Base-by-base conservation (phyloP, 2,888 invertebrate genomes). In the Polydrusus tereticollis region DNA sequence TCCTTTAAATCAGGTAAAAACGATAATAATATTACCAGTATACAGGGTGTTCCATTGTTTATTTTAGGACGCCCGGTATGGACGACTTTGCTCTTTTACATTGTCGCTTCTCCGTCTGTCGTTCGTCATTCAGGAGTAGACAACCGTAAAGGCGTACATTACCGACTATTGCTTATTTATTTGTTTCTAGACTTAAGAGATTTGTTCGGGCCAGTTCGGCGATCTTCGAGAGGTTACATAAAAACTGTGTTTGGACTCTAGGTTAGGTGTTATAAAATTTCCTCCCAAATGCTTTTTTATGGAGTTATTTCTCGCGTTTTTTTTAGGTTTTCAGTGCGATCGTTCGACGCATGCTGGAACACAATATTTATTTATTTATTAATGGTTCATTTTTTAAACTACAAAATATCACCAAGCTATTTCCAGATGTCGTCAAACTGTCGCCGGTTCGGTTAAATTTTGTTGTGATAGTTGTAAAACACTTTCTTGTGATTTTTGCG, bases 401-500 rank as follows among this genome's bases (percentile, higher is more conserved):
- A 2, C 36, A 10, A 36, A 29, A 36, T 18, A 43, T 18, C 18
- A 18, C 10, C 18, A 5, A n/a, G 1, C 1, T 58, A 5, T 33
- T 18, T 58, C 12, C 26, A 50, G 14, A 58, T 8, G 29, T 3
- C 10, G 58, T 33, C 23, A 33, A 59, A 16, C 47, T n/a, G 16
- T 26, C 38, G n/a, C n/a, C 26, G 52, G 60, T 26, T 62, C n/a
- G 55, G 41, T 69, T 67, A 55, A 69, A 62, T 62, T 60, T 66
- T 66, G 65, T 66, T 71, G 71, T 71, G 71, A 71, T 71, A 71
- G 66, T 58, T 59, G 52, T 62, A 64, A 70, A 47, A 50, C 23
- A 38, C 33, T 59, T 65, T 55, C 64, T 70, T 70, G 70, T 71
- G 71, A 71, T 71, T 71, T 71, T 71, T 57, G 65, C 55, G 47